Evolutionary conservation across 2,888 invertebrate genomes (phyloP).

Genomic region (Spodoptera exigua): DNA sequence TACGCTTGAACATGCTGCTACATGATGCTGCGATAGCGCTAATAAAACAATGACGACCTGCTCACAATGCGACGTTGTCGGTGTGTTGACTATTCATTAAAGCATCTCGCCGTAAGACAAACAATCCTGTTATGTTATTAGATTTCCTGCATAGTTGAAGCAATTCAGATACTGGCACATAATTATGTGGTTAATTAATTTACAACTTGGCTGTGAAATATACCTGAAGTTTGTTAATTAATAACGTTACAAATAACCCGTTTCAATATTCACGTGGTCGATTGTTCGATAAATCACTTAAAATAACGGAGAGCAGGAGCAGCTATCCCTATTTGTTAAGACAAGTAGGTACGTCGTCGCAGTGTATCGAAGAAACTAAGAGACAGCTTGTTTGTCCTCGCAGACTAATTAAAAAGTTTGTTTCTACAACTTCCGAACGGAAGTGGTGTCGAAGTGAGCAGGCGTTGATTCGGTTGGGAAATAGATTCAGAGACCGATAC

Average conservation of each 20-base stretch:
- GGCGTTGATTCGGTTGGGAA: slow-evolving; percentile 76
- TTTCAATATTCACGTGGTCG: slow-evolving; percentile 60
- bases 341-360: slow-evolving; percentile 68
- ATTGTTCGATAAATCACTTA: slow-evolving; percentile 68
- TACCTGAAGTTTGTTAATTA: slow-evolving; percentile 65
- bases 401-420: slow-evolving; percentile 89
- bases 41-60: slow-evolving; percentile 76
- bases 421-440: slow-evolving; percentile 78
- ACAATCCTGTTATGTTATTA: slow-evolving; percentile 83
- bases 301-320: slow-evolving; percentile 61
- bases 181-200: slow-evolving; percentile 72
- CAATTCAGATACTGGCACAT: slow-evolving; percentile 69
- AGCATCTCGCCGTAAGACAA: slow-evolving; percentile 82
- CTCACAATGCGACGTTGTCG: slow-evolving; percentile 70
- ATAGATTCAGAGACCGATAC: slow-evolving; percentile 73
- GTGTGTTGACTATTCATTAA: slow-evolving; percentile 87
- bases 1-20: slow-evolving; percentile 36
- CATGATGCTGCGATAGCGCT: slow-evolving; percentile 58
- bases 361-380: slow-evolving; percentile 76
- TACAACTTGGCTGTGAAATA: slow-evolving; percentile 58
- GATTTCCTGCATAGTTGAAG: slow-evolving; percentile 76
- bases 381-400: slow-evolving; percentile 87
- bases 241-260: slow-evolving; percentile 55
- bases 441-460: slow-evolving; percentile 79
- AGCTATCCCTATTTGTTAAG: slow-evolving; percentile 65